Conservation (phyloP, 2,888 invertebrate species). For the Leucophenga maculata region DNA sequence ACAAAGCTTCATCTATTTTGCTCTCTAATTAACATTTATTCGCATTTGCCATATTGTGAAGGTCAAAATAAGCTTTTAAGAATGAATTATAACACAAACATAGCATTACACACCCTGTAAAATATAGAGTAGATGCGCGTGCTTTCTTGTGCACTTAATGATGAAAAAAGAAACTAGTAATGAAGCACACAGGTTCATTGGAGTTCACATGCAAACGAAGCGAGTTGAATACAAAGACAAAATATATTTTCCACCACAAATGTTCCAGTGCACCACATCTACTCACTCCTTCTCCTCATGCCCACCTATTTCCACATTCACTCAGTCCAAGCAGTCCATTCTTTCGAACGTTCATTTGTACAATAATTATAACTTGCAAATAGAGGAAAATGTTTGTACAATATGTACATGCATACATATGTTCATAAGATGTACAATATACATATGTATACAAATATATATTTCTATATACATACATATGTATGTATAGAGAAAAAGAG, state of each 20-base stretch:
- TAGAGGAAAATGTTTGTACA: not conserved
- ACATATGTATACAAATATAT: not conserved
- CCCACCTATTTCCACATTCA: not conserved
- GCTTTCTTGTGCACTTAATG: not conserved
- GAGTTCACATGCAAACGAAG: constrained; percentile 18
- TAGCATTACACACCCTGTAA: not conserved
- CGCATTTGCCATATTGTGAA: no score
- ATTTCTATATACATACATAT: not conserved
- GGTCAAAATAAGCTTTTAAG: no score
- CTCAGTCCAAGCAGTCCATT: not conserved
- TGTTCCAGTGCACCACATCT: no score
- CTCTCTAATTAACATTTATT: no score
- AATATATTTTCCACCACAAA: not conserved
- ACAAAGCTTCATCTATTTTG: no score
- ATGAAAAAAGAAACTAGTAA: not conserved
- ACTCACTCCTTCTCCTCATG: not conserved
- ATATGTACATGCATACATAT: not conserved
- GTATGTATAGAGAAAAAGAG: not conserved
- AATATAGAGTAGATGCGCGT: not conserved
- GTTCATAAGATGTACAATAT: not conserved
- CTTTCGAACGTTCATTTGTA: not conserved
- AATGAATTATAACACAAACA: no score
- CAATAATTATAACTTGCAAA: constrained; percentile 23
- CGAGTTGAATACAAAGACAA: no score
- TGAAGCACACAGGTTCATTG: constrained; percentile 14